Evolutionary conservation across 2,797 vertebrate species (phyloP).

Genomic region (Arctocebus calabarensis): DNA sequence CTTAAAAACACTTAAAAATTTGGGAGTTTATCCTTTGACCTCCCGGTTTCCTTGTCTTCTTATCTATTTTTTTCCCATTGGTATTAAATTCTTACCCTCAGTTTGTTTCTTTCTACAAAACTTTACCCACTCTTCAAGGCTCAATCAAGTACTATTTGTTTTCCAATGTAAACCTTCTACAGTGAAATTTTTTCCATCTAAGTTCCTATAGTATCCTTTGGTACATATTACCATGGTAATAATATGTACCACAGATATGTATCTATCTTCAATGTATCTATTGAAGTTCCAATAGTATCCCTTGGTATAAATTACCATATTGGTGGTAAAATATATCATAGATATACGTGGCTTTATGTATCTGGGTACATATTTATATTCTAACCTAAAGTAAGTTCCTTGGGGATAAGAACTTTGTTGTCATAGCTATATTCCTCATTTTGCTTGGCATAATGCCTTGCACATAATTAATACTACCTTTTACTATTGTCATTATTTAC

Average conservation of each 20-base stretch:
- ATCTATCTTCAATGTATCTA: not conserved
- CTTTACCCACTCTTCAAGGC: not conserved
- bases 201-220: not conserved
- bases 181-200: not conserved
- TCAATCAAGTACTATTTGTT: not conserved
- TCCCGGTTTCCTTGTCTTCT: not conserved
- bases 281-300: no score
- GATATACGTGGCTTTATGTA: not conserved
- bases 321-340: no score
- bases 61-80: not conserved
- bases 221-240: not conserved
- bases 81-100: not conserved
- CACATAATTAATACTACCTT: not conserved
- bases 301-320: no score
- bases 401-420: not conserved
- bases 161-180: not conserved
- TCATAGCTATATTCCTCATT: not conserved
- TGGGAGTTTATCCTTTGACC: not conserved
- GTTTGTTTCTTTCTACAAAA: not conserved
- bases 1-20: not conserved
- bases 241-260: not conserved
- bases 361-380: not conserved
- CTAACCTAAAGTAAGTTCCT: not conserved
- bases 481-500: not conserved
- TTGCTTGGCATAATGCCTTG: not conserved